A percentile compares a stretch with the other conserved stretches of the same genome.
These are phyloP conservation scores for Zonotrichia albicollis DNA, from an alignment of 2,797 vertebrate genomes.

Conservation along the genomic window DNA sequence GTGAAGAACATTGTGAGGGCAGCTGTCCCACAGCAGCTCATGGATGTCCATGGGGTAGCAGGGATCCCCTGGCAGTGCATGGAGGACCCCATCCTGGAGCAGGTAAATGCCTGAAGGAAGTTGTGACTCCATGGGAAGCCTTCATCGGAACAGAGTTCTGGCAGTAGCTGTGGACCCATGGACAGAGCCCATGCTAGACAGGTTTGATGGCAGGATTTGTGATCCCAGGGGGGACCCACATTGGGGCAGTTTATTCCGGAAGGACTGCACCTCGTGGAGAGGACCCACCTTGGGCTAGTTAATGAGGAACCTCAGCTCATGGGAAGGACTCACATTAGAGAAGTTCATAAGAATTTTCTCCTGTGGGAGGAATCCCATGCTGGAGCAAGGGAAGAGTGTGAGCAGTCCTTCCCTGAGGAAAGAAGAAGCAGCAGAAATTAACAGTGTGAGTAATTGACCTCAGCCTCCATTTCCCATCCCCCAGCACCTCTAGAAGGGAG, in stretches of 20 bases:
- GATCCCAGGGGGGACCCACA: not conserved
- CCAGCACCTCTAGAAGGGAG: not conserved
- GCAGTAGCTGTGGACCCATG: not conserved
- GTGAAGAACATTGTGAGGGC: not conserved
- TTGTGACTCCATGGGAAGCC: not conserved
- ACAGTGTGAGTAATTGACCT: not conserved
- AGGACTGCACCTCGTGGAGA: not conserved
- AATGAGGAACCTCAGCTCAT: not conserved
- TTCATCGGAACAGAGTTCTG: not conserved
- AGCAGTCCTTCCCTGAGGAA: fast-evolving
- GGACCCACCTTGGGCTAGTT: not conserved
- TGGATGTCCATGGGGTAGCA: not conserved
- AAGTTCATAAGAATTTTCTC: not conserved
- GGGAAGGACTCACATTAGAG: not conserved
- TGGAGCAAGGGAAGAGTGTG: not conserved
- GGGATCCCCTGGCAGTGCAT: not conserved
- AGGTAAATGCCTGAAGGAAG: not conserved
- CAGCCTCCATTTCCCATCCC: not conserved
- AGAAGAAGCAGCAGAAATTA: not conserved
- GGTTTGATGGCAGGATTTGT: not conserved
- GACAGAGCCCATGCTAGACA: not conserved
- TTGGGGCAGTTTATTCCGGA: not conserved
- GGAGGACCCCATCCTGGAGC: fast-evolving
- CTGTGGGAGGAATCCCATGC: not conserved
- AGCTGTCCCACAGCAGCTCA: not conserved